Conservation (phyloP, 2,113 vertebrate genomes). For the Cyprinodon brontotheroides region DNA sequence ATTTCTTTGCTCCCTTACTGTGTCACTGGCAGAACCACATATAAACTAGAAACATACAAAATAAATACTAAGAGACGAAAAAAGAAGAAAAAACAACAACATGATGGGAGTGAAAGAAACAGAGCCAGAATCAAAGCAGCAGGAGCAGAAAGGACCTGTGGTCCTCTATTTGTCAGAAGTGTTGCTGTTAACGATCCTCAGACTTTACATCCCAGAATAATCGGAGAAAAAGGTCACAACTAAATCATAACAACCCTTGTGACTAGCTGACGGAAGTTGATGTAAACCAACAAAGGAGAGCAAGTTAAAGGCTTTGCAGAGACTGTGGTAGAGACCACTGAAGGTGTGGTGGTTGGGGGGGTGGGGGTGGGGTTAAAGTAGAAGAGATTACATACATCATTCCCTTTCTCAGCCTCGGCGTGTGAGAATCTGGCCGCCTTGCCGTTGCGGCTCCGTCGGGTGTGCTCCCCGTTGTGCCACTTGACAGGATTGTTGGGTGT, state of each 20-base stretch:
- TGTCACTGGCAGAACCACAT: conserved; percentile 41
- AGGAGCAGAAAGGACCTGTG: conserved; percentile 43
- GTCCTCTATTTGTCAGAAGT: conserved; percentile 43
- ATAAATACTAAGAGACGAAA: conserved; percentile 18
- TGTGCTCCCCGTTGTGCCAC: conserved; percentile 91
- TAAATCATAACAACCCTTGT: conserved; percentile 17
- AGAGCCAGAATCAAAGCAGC: conserved; percentile 67
- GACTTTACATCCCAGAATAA: conserved; percentile 33
- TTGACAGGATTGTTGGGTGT: conserved; percentile 81
- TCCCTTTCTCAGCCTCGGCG: conserved; percentile 79
- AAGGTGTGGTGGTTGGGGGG: conserved; percentile 41
- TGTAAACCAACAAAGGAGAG: conserved; percentile 63
- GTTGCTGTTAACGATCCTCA: conserved; percentile 12
- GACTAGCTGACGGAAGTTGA: conserved; percentile 43
- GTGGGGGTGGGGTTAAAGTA: conserved; percentile 57
- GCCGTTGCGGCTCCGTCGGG: conserved; percentile 86
- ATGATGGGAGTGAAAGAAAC: conserved; percentile 57
- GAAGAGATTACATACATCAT: conserved; percentile 93
- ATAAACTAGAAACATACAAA: conserved; percentile 38
- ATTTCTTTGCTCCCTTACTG: conserved; percentile 47
- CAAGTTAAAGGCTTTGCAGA: conserved; percentile 50
- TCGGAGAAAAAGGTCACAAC: conserved; percentile 19
- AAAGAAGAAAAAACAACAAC: background rate
- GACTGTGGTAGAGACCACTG: conserved; percentile 57
- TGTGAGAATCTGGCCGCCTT: conserved; percentile 81